Evolutionary conservation across 2,113 vertebrate species (phyloP), one percentile per base, ranked within the genome.

Genomic region (Eidolon helvum): DNA sequence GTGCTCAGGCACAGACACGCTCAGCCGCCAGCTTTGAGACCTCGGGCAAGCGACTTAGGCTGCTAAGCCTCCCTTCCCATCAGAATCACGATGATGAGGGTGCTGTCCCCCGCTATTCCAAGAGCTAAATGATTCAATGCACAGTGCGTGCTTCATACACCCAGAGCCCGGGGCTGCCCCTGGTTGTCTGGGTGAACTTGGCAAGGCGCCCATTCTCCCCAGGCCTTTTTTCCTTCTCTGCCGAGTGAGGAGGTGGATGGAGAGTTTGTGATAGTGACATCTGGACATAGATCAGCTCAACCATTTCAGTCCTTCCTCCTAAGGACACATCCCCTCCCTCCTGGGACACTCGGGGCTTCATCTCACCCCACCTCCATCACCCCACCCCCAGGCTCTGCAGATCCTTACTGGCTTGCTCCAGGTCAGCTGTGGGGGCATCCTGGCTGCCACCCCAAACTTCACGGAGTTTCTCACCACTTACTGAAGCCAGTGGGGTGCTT

Each of bases 91-190:
- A 15, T 12, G 68, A 5, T 7, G 21, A 59, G 28, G 19, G 53
- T 1, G 11, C 7, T 7, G 26, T 21, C 68, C 19, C 18, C 4
- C 1, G 11, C 50, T 33, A 12, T 33, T 40, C 35, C 57, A 11
- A 68, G 1, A 10, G 28, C 38, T 7, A 5, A 33, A 14, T 7
- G 19, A 24, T 21, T 24, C 1, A 0, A 69, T 14, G 24, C 68
- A 16, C 22, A 35, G 9, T 1, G 48, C 11, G 16, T 19, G 71
- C 87, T 38, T 26, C 12, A 24, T 21, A 19, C 33, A 18, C 71
- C 21, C 3, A 0, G 55, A 63, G 43, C 43, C 87, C 43, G 35
- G 48, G 30, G 68, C 88, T n/a, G 35, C 63, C 21, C 33, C 78
- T 61, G 3, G 10, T 2, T 8, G 7, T 10, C 7, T 71, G 16